Evolutionary conservation across 2,113 vertebrate species (phyloP).

Genomic region (Pedetes capensis): DNA sequence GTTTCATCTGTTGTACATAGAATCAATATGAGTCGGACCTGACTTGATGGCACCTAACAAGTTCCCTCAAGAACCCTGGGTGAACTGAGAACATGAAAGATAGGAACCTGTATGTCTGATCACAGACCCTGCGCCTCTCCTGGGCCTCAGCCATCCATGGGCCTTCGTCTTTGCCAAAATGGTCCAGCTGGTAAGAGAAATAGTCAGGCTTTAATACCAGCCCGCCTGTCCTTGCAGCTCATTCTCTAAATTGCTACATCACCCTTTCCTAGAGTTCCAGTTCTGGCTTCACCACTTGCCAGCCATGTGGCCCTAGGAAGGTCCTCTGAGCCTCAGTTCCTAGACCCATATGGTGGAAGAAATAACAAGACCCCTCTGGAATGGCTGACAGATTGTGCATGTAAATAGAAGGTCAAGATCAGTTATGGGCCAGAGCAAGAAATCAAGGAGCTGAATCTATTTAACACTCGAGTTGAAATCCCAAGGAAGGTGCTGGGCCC

Average conservation of each 20-base stretch:
- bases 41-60: too few relatives aligned
- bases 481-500: neutral
- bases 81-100: neutral
- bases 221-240: neutral
- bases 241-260: fast-evolving
- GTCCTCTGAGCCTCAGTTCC: neutral
- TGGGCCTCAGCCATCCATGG: neutral
- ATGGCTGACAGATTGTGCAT: neutral
- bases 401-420: neutral
- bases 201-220: too few relatives aligned
- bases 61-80: neutral
- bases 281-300: neutral
- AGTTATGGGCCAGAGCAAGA: neutral
- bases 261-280: too few relatives aligned
- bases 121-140: neutral
- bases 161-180: neutral
- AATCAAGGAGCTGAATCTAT: neutral
- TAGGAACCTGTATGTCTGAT: neutral
- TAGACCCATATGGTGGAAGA: neutral
- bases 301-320: neutral
- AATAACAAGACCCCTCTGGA: neutral
- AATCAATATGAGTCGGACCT: too few relatives aligned
- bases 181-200: neutral
- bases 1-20: too few relatives aligned
- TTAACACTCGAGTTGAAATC: neutral